A percentile compares a stretch with the other conserved stretches of the same genome.
phyloP scores from a whole-genome alignment of 1,140 invertebrate genomes.

The Berghia stephanieae region DNA sequence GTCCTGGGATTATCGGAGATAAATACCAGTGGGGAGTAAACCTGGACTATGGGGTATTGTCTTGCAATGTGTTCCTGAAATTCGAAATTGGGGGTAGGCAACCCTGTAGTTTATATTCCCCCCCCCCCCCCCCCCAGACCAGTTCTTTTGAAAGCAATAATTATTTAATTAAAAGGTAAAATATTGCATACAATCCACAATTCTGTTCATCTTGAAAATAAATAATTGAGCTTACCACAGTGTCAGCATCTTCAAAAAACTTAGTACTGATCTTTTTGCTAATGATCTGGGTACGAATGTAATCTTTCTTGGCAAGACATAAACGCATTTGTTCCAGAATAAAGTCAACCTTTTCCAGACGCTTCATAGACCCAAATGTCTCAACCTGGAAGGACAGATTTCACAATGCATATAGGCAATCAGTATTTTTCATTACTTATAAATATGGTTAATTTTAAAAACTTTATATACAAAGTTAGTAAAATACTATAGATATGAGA shows the following conservation, averaged over 20 bases:
- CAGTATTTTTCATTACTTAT: neutral
- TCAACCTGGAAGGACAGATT: constrained; percentile 75
- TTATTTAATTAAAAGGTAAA: too few species aligned
- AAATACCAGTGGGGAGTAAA: too few species aligned
- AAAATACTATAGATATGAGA: too few species aligned
- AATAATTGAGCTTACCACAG: constrained; percentile 67
- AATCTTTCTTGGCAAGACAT: constrained; percentile 95
- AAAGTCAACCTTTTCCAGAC: constrained; percentile 93
- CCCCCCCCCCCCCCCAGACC: too few species aligned
- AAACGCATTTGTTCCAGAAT: constrained; percentile 99
- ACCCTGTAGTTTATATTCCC: too few species aligned
- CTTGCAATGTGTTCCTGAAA: too few species aligned
- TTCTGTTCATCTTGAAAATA: neutral
- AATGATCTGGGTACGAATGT: constrained; percentile 97
- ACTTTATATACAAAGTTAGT: too few species aligned
- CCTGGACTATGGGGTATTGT: too few species aligned
- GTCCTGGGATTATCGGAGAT: too few species aligned
- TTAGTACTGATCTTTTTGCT: constrained; percentile 98
- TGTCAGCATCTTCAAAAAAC: constrained; percentile 86
- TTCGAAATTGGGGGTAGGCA: too few species aligned
- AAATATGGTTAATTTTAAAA: too few species aligned
- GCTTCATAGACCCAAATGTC: constrained; percentile 99
- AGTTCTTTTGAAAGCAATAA: too few species aligned
- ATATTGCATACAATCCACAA: neutral
- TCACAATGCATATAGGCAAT: neutral